These are phyloP conservation scores for Nudaria mundana DNA, from an alignment of 2,888 invertebrate species.

Conservation along the genomic window DNA sequence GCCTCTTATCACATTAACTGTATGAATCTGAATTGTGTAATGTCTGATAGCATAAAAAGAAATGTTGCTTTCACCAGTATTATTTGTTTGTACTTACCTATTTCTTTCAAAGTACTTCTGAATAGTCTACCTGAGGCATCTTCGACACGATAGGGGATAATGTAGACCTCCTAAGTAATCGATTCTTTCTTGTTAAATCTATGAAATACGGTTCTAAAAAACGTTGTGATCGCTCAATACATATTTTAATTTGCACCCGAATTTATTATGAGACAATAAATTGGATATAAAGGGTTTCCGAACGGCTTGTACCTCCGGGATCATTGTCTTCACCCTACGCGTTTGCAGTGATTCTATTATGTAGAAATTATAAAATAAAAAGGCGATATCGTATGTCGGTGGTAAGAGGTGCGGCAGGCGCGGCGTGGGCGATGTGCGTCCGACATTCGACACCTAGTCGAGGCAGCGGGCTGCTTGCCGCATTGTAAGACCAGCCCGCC, in stretches of 20 bases:
- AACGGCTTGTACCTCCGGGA: conserved; percentile 77
- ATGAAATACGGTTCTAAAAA: conserved; percentile 43
- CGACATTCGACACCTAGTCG: conserved; percentile 29
- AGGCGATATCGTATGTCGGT: conserved; percentile 77
- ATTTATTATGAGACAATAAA: conserved; percentile 79
- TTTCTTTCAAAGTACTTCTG: conserved; percentile 13
- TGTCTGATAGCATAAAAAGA: conserved; percentile 19
- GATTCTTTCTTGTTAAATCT: conserved; percentile 33
- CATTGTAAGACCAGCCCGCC: conserved; percentile 45
- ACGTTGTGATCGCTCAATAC: conserved; percentile 50
- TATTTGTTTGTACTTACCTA: conserved; percentile 22
- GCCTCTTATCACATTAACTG: conserved; percentile 51
- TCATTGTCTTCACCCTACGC: conserved; percentile 79
- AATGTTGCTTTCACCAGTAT: conserved; percentile 22
- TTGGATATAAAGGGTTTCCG: conserved; percentile 77
- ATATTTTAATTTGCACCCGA: conserved; percentile 80
- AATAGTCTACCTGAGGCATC: conserved; percentile 17
- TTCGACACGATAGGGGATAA: too few relatives aligned
- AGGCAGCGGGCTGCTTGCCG: conserved; percentile 38
- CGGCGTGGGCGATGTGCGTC: conserved; percentile 24
- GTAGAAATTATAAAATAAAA: conserved; percentile 77
- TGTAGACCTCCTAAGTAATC: too few relatives aligned
- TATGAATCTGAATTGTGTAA: conserved; percentile 36
- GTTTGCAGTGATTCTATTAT: conserved; percentile 71
- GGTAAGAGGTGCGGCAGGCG: conserved; percentile 50